Evolutionary conservation across 2,113 vertebrate genomes (phyloP), one percentile per base, ranked within the genome.

Genomic region (Prochilodus magdalenae): DNA sequence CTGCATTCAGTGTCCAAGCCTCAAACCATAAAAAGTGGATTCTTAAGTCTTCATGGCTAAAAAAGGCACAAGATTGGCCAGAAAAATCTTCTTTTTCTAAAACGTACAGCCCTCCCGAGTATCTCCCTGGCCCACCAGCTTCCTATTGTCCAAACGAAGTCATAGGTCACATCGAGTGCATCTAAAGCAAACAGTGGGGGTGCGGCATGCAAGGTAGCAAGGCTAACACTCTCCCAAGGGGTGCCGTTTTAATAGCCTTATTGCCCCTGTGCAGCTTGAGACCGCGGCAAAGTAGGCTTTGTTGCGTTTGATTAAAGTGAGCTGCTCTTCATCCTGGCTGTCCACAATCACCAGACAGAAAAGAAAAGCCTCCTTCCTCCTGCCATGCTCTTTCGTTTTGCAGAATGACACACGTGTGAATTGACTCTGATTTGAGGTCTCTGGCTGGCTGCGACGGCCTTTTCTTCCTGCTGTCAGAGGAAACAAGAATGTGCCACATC

Each of bases 281-380:
- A 51, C 22, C 40, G 26, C 22, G 8, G n/a, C 20, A 13, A 11
- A 73, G 40, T 1, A 33, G 60, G 15, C 16, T 57, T 55, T 66
- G 73, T 66, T 57, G 30, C 53, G 79, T 72, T 26, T 83, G 67
- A 83, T 73, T 77, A 53, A 26, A n/a, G 57, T 73, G 27, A 66
- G 24, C 29, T 44, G 24, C 16, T 70, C 57, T 60, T 29, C 12
- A 63, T 77, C 67, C 59, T 22, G 76, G 30, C 62, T 36, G 47
- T 44, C 29, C 18, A 20, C 16, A 60, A 13, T 27, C 6, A 8
- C 0, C 1, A 22, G 66, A 57, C 18, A n/a, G 51, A 36, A 40
- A 75, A 57, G 8, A n/a, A 73, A 47, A 67, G 5, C 33, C 13
- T 12, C 66, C 16, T n/a, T 15, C 36, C 53, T 57, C 53, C 18